These are phyloP conservation scores for Folsomia manolachei DNA, from an alignment of 2,888 invertebrate species.

Conservation along the genomic window DNA sequence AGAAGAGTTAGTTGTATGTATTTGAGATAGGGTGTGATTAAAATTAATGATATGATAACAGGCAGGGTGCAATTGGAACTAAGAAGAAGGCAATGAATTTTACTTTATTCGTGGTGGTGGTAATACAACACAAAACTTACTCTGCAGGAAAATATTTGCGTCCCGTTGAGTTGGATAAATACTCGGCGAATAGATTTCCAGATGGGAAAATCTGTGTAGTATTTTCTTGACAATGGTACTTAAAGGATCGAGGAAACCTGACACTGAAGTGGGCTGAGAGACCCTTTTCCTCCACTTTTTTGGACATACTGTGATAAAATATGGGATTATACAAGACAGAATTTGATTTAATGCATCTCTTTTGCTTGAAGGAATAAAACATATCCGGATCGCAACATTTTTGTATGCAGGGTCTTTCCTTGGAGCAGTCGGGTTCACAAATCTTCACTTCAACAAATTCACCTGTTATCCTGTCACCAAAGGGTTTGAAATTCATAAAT, in stretches of 20 bases:
- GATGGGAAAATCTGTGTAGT: slow-evolving; percentile 32
- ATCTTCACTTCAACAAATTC: slow-evolving; percentile 26
- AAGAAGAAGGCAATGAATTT: neutral
- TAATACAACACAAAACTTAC: slow-evolving; percentile 12
- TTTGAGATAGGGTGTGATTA: neutral
- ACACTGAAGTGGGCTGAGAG: slow-evolving; percentile 32
- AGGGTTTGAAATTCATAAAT: neutral
- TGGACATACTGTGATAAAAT: slow-evolving; percentile 34
- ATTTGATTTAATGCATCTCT: slow-evolving; percentile 31
- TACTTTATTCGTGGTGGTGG: neutral
- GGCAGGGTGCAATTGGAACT: neutral
- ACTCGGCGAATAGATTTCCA: slow-evolving; percentile 26
- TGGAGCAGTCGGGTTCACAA: slow-evolving; percentile 29
- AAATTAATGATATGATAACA: slow-evolving; percentile 2
- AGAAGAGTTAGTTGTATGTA: slow-evolving; percentile 17
- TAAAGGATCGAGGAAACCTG: slow-evolving; percentile 33
- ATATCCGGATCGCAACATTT: slow-evolving; percentile 36
- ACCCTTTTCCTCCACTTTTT: slow-evolving; percentile 16
- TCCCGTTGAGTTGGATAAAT: slow-evolving; percentile 27
- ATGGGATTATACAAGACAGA: slow-evolving; percentile 28
- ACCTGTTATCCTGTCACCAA: slow-evolving; percentile 23
- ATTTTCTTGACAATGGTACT: slow-evolving; percentile 32
- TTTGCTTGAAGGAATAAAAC: slow-evolving; percentile 33
- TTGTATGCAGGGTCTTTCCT: slow-evolving; percentile 27
- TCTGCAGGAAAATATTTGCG: slow-evolving; percentile 23